Base-by-base conservation (phyloP, 2,113 vertebrate genomes). In the Miniopterus natalensis region DNA sequence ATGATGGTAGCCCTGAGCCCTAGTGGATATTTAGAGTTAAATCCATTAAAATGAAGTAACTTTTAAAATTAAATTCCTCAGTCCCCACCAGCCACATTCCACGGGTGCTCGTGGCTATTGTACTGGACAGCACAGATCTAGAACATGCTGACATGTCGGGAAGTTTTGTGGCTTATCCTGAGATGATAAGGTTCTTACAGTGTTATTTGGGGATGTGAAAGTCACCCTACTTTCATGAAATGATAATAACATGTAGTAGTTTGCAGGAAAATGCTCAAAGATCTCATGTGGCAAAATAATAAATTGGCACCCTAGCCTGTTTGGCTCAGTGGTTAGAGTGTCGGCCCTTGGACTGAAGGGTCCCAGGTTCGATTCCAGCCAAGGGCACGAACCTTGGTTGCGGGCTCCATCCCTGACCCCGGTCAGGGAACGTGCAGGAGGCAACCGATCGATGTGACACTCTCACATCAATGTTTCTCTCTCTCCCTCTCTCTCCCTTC, bases 31-130 rank as follows among this genome's bases (percentile, higher is more conserved):
- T n/a, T 36, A 29, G 27, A 45, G 21, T 47, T 14, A 29, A 81
- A 23, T 20, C 49, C 7, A 5, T 13, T 23, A 18, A 36, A 75
- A 42, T 73, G n/a, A 57, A n/a, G 73, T 70, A 31, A 83, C 17
- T n/a, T 61, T 27, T 47, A 65, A 59, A 68, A 61, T 36, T 42
- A 66, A 17, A 6, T 36, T 51, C 20, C 40, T 65, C 18, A 3
- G 12, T 84, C 65, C 40, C 55, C n/a, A 27, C 2, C 20, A 14
- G 73, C 31, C 31, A 36, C 11, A 5, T 18, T 45, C 25, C 66
- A 36, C 0, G 0, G 1, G 61, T n/a, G 55, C 71, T 84, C 0
- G 0, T 27, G 45, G 20, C 40, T 23, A 1, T 84, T 31, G 9
- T 1, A 9, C 21, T 40, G 53, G 29, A 18, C 27, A 2, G 12